Conservation (phyloP, 1,140 invertebrate species). For the Mya arenaria region DNA sequence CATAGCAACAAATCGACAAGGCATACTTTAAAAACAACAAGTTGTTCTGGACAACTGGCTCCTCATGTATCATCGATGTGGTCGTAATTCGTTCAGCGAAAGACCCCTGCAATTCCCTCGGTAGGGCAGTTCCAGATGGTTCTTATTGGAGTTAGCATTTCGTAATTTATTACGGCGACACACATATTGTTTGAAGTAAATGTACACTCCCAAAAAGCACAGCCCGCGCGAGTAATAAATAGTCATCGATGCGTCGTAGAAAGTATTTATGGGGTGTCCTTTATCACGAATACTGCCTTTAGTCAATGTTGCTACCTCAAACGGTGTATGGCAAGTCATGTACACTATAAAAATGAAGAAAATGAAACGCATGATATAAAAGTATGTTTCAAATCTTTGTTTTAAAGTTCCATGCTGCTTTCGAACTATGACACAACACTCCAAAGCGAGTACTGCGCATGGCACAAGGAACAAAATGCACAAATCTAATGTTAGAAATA, state of each 20-base stretch:
- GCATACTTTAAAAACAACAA: no score
- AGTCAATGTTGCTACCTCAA: conserved; percentile 37
- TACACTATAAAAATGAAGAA: conserved; percentile 47
- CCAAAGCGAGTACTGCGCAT: conserved; percentile 12
- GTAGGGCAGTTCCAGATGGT: conserved; percentile 27
- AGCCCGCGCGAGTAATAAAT: conserved; percentile 39
- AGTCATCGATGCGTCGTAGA: conserved; percentile 30
- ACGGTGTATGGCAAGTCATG: conserved; percentile 43
- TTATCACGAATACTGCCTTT: background rate
- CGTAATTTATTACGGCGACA: conserved; percentile 21
- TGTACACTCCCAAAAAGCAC: conserved; percentile 27
- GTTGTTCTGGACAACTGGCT: no score
- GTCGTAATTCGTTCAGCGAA: conserved; percentile 49
- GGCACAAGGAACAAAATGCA: conserved; percentile 26
- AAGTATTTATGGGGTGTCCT: background rate
- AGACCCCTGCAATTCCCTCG: conserved; percentile 14
- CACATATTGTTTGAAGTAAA: conserved; percentile 54
- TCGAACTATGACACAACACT: conserved; percentile 44
- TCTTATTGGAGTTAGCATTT: conserved; percentile 1
- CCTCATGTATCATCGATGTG: no score
- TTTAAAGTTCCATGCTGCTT: conserved; percentile 49
- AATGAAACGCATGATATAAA: conserved; percentile 50
- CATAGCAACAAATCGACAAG: no score
- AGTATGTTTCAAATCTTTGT: conserved; percentile 52
- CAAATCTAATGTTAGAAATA: conserved; percentile 44